These are phyloP conservation scores for Labeo catla DNA, from an alignment of 2,113 vertebrate genomes.

Conservation along the genomic window DNA sequence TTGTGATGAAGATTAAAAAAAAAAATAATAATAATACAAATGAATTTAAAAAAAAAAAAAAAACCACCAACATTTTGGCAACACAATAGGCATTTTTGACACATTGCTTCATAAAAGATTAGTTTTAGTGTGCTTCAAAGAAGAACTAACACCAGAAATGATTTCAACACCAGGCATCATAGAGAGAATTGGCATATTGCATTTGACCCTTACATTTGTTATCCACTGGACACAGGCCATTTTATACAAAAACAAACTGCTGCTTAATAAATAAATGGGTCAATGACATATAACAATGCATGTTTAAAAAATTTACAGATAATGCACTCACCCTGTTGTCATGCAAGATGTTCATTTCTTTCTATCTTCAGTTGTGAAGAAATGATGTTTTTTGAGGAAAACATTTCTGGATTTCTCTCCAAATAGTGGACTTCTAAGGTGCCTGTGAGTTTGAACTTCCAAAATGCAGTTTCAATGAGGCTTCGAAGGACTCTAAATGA, in stretches of 20 bases:
- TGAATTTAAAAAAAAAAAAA: slow-evolving; percentile 18
- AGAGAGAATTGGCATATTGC: slow-evolving; percentile 41
- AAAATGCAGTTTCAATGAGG: too few species aligned
- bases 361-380: too few species aligned
- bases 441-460: too few species aligned
- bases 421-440: too few species aligned
- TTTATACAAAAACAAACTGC: slow-evolving; percentile 4
- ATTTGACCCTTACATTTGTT: slow-evolving; percentile 30
- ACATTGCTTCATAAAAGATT: slow-evolving; percentile 70
- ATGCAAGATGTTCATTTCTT: too few species aligned
- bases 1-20: slow-evolving; percentile 76
- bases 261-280: slow-evolving; percentile 32
- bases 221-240: slow-evolving; percentile 33
- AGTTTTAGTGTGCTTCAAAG: slow-evolving; percentile 54
- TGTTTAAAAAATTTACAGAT: too few species aligned
- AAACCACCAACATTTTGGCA: slow-evolving; percentile 37
- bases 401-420: too few species aligned
- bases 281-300: neutral
- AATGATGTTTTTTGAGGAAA: too few species aligned
- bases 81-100: slow-evolving; percentile 78
- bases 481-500: too few species aligned
- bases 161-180: slow-evolving; percentile 33
- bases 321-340: too few species aligned
- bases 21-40: slow-evolving; percentile 14
- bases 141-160: slow-evolving; percentile 51